Percentiles rank a stretch among this genome's conserved stretches.
Evolutionary conservation across 1,140 invertebrate genomes (phyloP).

Genomic region (Coelopa frigida): DNA sequence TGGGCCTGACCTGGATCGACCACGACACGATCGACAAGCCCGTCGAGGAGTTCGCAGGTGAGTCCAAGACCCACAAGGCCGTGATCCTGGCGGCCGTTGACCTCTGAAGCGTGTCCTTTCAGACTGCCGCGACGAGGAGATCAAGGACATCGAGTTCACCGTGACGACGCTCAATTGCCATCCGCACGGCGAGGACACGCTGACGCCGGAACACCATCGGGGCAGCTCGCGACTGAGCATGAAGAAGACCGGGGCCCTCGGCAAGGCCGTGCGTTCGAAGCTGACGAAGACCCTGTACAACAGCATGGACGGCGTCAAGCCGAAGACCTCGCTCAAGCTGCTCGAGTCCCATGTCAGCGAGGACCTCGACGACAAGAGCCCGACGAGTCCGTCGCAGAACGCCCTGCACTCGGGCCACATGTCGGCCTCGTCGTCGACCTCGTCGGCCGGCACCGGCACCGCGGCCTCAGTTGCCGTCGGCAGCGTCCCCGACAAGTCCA

Average conservation of each 20-base stretch:
- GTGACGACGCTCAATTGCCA: conserved; percentile 72
- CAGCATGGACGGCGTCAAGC: conserved; percentile 42
- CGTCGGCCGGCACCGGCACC: conserved; percentile 21
- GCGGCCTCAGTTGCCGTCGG: conserved; percentile 23
- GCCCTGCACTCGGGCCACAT: conserved; percentile 13
- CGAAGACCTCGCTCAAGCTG: conserved; percentile 36
- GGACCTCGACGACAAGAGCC: conserved; percentile 41
- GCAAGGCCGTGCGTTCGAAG: conserved; percentile 40
- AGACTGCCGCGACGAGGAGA: conserved; percentile 51
- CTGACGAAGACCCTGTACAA: conserved; percentile 43
- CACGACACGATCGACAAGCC: conserved; percentile 85
- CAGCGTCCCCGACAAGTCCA: conserved; percentile 30
- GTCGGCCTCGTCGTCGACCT: conserved; percentile 11
- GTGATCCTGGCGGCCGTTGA: neutral
- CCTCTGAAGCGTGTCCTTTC: neutral
- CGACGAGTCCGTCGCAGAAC: conserved; percentile 34
- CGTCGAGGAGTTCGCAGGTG: conserved; percentile 73
- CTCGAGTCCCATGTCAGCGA: conserved; percentile 39
- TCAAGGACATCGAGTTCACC: conserved; percentile 78
- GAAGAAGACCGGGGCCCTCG: conserved; percentile 40
- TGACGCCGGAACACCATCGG: conserved; percentile 40
- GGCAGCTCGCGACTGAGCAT: conserved; percentile 35
- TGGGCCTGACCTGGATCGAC: conserved; percentile 90
- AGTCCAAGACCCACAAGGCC: conserved; percentile 5
- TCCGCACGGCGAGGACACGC: conserved; percentile 27